Evolutionary conservation across 2,888 invertebrate genomes (phyloP).

Genomic region (Bhutanitis thaidina): DNA sequence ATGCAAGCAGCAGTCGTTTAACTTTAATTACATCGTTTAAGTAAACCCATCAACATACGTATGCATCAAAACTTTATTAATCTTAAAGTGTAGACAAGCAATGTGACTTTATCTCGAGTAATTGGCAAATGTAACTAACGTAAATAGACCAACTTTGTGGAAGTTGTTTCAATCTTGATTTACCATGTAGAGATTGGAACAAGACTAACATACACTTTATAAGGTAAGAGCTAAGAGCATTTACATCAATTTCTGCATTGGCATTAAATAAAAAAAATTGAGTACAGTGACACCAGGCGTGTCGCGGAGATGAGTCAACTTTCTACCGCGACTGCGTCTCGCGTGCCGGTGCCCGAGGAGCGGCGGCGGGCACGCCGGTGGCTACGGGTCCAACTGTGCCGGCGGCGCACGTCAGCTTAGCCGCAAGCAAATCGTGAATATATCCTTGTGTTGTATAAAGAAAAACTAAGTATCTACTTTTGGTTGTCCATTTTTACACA

Average conservation of each 20-base stretch:
- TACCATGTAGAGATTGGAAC: no score
- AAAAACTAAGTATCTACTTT: no score
- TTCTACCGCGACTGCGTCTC: conserved; percentile 22
- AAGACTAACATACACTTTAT: no score
- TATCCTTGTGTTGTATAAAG: no score
- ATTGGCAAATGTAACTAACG: background rate
- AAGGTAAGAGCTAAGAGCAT: no score
- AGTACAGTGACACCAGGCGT: background rate
- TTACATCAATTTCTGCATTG: background rate
- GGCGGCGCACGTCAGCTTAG: conserved; percentile 1
- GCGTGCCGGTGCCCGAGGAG: background rate
- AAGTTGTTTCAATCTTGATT: no score
- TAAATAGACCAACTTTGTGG: no score
- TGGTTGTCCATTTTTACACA: no score
- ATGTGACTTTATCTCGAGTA: background rate
- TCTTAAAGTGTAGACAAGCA: background rate
- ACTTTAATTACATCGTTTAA: no score
- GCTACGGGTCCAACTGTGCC: background rate
- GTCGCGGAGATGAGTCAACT: conserved; percentile 23
- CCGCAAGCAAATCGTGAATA: background rate
- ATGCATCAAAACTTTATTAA: no score
- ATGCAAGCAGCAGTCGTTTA: no score
- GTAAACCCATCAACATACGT: no score
- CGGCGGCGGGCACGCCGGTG: background rate
- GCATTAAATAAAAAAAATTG: background rate